Evolutionary conservation across 2,888 invertebrate genomes (phyloP).

Genomic region (Caenorhabditis sp.): DNA sequence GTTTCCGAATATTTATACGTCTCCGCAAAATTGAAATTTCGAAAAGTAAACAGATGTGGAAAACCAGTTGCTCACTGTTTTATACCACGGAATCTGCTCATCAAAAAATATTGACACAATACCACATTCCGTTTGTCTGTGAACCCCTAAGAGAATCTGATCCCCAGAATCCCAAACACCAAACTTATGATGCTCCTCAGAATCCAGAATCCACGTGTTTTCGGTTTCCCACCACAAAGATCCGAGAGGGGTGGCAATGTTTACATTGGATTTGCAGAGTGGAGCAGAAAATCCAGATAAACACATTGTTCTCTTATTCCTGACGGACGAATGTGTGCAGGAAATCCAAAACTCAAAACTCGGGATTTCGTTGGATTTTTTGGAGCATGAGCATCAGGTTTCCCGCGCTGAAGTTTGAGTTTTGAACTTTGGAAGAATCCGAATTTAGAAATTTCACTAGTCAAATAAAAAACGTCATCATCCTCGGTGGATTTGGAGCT

Average conservation of each 20-base stretch:
- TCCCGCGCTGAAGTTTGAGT: neutral
- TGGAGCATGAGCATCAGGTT: neutral
- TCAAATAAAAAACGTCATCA: neutral
- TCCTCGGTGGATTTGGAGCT: neutral
- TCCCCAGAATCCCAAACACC: neutral
- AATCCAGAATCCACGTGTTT: slow-evolving; percentile 5
- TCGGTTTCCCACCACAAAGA: neutral
- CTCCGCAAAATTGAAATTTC: neutral
- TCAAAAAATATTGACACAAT: too few relatives aligned
- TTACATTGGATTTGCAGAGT: slow-evolving; percentile 5
- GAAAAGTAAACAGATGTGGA: neutral
- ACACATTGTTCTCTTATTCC: slow-evolving; percentile 8
- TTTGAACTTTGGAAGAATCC: neutral
- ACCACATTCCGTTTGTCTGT: too few relatives aligned
- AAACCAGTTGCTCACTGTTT: neutral
- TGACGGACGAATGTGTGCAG: slow-evolving; percentile 9
- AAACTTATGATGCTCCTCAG: neutral
- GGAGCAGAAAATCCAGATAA: neutral
- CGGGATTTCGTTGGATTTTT: neutral
- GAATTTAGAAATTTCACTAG: neutral
- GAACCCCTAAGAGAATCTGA: too few relatives aligned
- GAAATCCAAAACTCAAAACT: slow-evolving; percentile 16
- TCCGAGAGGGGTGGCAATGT: slow-evolving; percentile 8
- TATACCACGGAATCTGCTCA: neutral
- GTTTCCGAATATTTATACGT: too few relatives aligned